phyloP scores from a whole-genome alignment of 2,888 invertebrate species.

The Catocala fraxini region DNA sequence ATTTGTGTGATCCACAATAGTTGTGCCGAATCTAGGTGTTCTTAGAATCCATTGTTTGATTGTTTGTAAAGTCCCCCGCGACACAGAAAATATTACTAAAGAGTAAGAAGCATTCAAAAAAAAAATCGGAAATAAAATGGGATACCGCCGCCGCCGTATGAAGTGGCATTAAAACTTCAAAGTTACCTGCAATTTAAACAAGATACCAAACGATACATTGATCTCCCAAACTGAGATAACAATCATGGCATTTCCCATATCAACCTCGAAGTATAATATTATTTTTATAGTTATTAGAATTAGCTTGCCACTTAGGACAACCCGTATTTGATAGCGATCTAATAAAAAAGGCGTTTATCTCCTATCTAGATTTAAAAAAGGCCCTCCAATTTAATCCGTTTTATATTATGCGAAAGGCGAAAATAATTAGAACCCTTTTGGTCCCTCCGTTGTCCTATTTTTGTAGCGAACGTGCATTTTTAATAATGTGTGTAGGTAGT shows the following conservation, averaged over 20 bases:
- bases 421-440: conserved; percentile 46
- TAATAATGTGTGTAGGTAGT: conserved; percentile 10
- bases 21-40: no score
- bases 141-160: no score
- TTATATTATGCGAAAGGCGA: conserved; percentile 45
- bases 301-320: conserved; percentile 11
- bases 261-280: conserved; percentile 18
- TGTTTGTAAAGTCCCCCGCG: no score
- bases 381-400: conserved; percentile 44
- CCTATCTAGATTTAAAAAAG: conserved; percentile 59
- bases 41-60: no score
- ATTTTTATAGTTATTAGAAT: conserved; percentile 27
- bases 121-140: no score
- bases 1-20: no score
- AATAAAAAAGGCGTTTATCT: conserved; percentile 55
- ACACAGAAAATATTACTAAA: no score
- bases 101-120: no score
- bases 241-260: conserved; percentile 1
- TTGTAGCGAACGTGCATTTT: conserved; percentile 20
- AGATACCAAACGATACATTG: no score
- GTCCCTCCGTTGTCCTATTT: conserved; percentile 23
- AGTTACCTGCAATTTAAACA: no score
- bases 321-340: conserved; percentile 52
- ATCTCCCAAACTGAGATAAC: no score
- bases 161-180: no score